Base-by-base conservation (phyloP, 30 jellyfish, hydroid and myxozoan species). In the Catostylus mosaicus region DNA sequence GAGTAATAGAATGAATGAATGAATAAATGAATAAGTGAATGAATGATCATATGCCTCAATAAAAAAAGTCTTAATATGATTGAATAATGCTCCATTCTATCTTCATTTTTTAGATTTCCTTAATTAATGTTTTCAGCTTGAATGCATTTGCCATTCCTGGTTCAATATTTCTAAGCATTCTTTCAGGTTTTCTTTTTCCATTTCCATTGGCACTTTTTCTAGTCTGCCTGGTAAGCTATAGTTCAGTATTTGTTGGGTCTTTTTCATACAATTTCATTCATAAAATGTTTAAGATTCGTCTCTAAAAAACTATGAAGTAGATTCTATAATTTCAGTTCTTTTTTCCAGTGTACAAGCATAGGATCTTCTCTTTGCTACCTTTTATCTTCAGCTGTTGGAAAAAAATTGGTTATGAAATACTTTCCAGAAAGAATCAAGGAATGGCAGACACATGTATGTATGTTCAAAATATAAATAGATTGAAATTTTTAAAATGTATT, bases 61-160 rank as follows among this genome's bases (percentile, higher is more conserved):
- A 4, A 26, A 52, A 4, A 4, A 26, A 10, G 19, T 7, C 29
- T 52, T 52, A 26, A 20, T 4, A 20, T 52, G 6, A 52, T 9
- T 52, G 67, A 52, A 52, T 52, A 52, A 52, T 4, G 27, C 19
- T 10, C 3, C 67, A 40, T 40, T 52, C 30, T 3, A 52, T 7
- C 18, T 3, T n/a, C 67, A 10, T 7, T 52, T 26, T 7, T 9
- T 52, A 26, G 6, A 4, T 7, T 52, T 52, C 29, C 67, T 20
- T 52, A 6, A 52, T 7, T 52, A 10, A 10, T 6, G 7, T 7
- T 52, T n/a, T 30, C 75, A 84, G 94, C 32, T 67, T 90, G 71
- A 95, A 90, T 30, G 87, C 97, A 54, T 90, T 90, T 62, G 97
- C 97, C 9, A 90, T 90, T 68, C 97, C 97, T 76, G 97, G 97